Base-by-base conservation (phyloP, 2,888 invertebrate species). In the Drosophila atroscutellata region DNA sequence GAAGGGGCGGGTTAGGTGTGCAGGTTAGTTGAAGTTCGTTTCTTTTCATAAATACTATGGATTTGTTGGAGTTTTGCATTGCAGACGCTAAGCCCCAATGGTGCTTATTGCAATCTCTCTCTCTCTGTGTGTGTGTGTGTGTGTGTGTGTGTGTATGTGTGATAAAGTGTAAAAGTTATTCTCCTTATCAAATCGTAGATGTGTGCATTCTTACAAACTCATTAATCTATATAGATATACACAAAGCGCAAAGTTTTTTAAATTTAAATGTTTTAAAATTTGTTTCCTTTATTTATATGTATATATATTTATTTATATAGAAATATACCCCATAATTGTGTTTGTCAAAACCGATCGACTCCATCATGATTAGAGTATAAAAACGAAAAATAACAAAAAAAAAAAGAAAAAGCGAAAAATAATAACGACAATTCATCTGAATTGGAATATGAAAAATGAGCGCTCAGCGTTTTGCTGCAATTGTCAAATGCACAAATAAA, bases 401-500 rank as follows among this genome's bases (percentile, higher is more conserved):
- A 36, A 37, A 37, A 61, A 24, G 55, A 75, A 70, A 58, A 47
- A 24, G 15, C 8, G 15, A 4, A 24, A 45, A 45, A 45, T 24
- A 45, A 45, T 24, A 57, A 59, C 72, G 80, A 68, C 72, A 68
- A 77, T 80, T 77, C 75, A 75, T 75, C 76, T 80, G 86, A 88
- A 88, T 83, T 79, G 86, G 72, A 83, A 88, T 83, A 86, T 88
- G 89, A 85, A 86, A 84, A 85, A 85, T 83, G 81, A 75, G 77
- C 86, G 81, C 86, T 79, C 86, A 81, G 84, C 84, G 73, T 66
- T 77, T 72, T 59, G 76, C 72, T 73, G 83, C 86, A 73, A 77
- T 81, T 85, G 85, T 85, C 81, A 89, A 88, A 84, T 86, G 86
- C 80, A 72, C 86, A 71, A 85, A 85, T 88, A 88, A 86, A 85